Conservation (phyloP, 2,888 invertebrate species). For the Mechanitis mazaeus region DNA sequence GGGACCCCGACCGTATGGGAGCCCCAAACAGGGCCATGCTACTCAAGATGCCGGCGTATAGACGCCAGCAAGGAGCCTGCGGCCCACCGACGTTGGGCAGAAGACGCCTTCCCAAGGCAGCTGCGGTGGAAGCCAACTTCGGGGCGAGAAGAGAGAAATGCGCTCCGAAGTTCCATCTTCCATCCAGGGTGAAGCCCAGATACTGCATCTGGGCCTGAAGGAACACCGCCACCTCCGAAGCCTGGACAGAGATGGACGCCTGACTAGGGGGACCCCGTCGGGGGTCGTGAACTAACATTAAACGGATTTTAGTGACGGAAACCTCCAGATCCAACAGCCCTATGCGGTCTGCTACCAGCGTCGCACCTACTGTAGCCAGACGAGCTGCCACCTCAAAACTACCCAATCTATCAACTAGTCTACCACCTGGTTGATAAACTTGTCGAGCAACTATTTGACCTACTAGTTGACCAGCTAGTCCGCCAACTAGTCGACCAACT, state of each 20-base stretch:
- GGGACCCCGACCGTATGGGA: not conserved
- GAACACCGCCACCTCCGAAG: slow-evolving; percentile 10
- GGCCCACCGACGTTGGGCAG: not conserved
- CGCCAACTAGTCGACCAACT: too few species aligned
- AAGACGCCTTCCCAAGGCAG: not conserved
- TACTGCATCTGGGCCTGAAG: slow-evolving; percentile 13
- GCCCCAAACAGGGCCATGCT: not conserved
- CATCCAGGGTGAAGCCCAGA: slow-evolving; percentile 13
- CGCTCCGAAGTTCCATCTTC: slow-evolving; percentile 1
- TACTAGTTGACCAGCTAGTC: too few species aligned
- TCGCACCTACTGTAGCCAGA: too few species aligned
- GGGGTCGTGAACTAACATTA: slow-evolving; percentile 12
- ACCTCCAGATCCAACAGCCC: slow-evolving; percentile 3
- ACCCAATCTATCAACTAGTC: too few species aligned
- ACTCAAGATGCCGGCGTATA: not conserved
- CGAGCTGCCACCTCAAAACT: too few species aligned
- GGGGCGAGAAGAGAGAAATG: slow-evolving; percentile 11
- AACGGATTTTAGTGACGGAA: slow-evolving; percentile 12
- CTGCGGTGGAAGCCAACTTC: not conserved
- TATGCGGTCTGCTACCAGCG: not conserved
- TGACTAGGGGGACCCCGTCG: slow-evolving; percentile 10
- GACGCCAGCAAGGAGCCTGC: not conserved
- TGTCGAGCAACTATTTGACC: too few species aligned
- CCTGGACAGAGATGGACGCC: slow-evolving; percentile 13
- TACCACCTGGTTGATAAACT: too few species aligned